Evolutionary conservation across 2,888 invertebrate genomes (phyloP).

Genomic region (Drosophila meridiana): DNA sequence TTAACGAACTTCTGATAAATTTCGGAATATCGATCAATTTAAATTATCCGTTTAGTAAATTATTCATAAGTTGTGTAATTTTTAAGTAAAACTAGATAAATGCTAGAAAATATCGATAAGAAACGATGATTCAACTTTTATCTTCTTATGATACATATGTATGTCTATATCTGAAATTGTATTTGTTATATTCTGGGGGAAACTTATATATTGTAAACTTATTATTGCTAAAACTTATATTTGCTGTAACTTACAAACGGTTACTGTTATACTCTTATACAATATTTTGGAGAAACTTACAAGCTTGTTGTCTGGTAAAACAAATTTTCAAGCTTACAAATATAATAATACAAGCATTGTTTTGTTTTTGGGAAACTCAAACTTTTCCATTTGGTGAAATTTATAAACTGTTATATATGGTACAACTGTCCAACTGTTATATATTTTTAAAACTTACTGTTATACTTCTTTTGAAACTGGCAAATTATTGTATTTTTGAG

Average conservation of each 20-base stretch:
- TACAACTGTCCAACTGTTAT: not conserved
- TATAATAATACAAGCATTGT: too few species aligned
- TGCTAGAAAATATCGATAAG: not conserved
- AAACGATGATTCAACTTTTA: not conserved
- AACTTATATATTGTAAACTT: too few species aligned
- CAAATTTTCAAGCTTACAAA: not conserved
- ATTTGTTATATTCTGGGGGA: too few species aligned
- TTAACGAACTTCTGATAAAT: not conserved
- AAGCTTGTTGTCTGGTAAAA: too few species aligned
- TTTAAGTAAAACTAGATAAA: not conserved
- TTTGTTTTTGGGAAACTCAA: too few species aligned
- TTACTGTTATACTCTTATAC: not conserved
- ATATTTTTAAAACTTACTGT: not conserved
- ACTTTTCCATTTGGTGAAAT: too few species aligned
- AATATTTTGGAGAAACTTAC: too few species aligned
- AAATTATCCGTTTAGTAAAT: not conserved
- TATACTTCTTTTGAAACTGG: not conserved
- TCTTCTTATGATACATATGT: not conserved
- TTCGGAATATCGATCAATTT: not conserved
- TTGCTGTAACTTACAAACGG: not conserved
- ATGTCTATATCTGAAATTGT: too few species aligned
- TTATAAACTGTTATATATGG: not conserved
- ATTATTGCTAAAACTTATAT: not conserved
- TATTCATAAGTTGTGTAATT: conserved; percentile 1
- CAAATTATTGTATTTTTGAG: too few species aligned